Evolutionary conservation across 23 tunicate species (phyloP), one percentile per base, ranked within the genome.

Genomic region (Ciona savignyi): DNA sequence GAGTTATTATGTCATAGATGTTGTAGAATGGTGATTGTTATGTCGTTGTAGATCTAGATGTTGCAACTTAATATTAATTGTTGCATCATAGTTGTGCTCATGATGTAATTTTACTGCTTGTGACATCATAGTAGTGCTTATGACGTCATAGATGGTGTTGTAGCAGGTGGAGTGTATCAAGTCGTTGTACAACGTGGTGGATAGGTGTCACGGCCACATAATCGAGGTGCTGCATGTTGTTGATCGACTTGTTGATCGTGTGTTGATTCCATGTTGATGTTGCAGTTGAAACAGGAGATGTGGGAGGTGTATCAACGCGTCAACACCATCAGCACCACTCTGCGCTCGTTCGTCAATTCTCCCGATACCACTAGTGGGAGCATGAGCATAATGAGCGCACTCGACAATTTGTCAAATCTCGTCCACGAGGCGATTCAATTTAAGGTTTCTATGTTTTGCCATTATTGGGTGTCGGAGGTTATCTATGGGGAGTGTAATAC

Each of bases 281-380:
- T 42, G 28, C 62, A 85, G 91, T 32, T 78, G 22, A 85, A 85
- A 63, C 91, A 85, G 66, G 84, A 85, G 3, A 72, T 85, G 83
- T 85, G 79, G 83, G 83, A 78, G 33, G 28, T 70, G 0, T 78
- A 85, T 70, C 91, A 85, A 60, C 69, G 79, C 0, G 27, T 85
- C 3, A 74, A 65, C 30, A 78, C 91, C 0, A 48, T 67, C 23
- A 33, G 79, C 34, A 72, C 79, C 0, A 22, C 49, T 19, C 69
- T 85, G 3, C 83, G 84, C 6, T 61, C 75, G 20, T 78, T 64
- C 70, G 25, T 78, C 35, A 72, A 72, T n/a, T 15, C 62, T 32
- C 66, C 61, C 19, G 71, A 62, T 27, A 35, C 34, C 29, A 24
- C 32, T 23, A 23, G 28, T 4, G 67, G 32, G 4, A 15, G 64